Evolutionary conservation across 2,113 vertebrate species (phyloP).

Genomic region (Carollia perspicillata): DNA sequence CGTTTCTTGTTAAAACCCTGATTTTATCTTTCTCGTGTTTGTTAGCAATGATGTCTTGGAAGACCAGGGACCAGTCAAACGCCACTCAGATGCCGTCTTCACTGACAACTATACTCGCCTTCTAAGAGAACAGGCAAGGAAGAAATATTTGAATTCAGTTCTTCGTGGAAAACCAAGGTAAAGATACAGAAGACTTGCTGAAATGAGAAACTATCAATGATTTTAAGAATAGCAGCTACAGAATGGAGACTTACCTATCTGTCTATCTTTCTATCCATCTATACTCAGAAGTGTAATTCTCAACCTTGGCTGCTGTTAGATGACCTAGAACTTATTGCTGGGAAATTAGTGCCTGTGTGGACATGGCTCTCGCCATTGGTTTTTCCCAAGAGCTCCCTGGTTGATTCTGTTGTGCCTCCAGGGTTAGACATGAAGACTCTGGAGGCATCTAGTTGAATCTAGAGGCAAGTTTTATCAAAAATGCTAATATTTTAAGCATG

Average conservation of each 20-base stretch:
- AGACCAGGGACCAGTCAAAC: conserved; percentile 88
- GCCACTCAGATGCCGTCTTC: conserved; percentile 96
- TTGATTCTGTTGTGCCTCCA: background rate
- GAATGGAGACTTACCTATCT: background rate
- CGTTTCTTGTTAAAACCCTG: background rate
- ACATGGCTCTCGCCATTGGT: too few species aligned
- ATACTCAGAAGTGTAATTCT: background rate
- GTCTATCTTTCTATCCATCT: background rate
- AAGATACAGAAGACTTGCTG: background rate
- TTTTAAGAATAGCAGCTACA: background rate
- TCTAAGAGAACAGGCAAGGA: conserved; percentile 95
- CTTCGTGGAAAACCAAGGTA: conserved; percentile 92
- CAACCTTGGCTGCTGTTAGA: background rate
- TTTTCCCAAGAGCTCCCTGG: background rate
- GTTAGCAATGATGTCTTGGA: conserved; percentile 85
- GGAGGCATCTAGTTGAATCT: background rate
- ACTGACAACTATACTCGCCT: conserved; percentile 97
- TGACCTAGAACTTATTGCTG: background rate
- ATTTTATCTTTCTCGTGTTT: background rate
- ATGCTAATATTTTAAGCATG: background rate
- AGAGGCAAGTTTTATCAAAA: background rate
- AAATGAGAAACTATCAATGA: background rate
- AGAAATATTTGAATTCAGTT: conserved; percentile 94
- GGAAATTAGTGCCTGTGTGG: background rate
- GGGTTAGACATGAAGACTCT: background rate